Conservation (phyloP, 2,888 invertebrate genomes). For the Spodoptera picta region DNA sequence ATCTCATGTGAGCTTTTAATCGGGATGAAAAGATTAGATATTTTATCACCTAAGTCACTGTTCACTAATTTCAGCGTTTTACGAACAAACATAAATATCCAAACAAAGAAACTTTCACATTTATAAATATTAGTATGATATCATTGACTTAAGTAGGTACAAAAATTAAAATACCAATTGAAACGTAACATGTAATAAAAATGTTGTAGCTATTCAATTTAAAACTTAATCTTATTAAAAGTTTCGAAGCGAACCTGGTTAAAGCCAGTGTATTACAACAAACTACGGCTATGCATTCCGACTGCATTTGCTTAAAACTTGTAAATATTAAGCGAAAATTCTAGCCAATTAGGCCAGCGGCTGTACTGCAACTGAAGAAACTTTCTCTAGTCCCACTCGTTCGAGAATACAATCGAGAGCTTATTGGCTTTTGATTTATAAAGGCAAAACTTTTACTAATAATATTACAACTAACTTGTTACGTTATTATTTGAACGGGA, state of each 20-base stretch:
- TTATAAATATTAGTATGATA: too few relatives aligned
- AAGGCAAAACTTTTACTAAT: constrained; percentile 52
- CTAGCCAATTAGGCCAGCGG: constrained; percentile 81
- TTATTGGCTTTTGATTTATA: constrained; percentile 77
- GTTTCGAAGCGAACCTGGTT: constrained; percentile 62
- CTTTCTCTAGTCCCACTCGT: constrained; percentile 71
- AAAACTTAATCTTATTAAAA: constrained; percentile 63
- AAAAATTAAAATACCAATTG: constrained; percentile 15
- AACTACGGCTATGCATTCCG: constrained; percentile 62
- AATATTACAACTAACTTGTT: constrained; percentile 30
- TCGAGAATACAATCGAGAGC: constrained; percentile 71
- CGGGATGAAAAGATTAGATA: too few relatives aligned
- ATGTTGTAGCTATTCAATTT: constrained; percentile 34
- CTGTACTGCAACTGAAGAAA: constrained; percentile 72
- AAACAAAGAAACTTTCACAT: too few relatives aligned
- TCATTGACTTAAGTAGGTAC: too few relatives aligned
- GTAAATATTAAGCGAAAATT: constrained; percentile 80
- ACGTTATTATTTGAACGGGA: constrained; percentile 27
- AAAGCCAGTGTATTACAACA: constrained; percentile 63
- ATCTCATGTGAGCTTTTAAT: too few relatives aligned
- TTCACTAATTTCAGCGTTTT: too few relatives aligned
- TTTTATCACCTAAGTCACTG: too few relatives aligned
- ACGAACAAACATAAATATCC: too few relatives aligned
- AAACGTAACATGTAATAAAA: constrained; percentile 1
- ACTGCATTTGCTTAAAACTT: constrained; percentile 78